These are phyloP conservation scores for Alaudala cheleensis DNA, from an alignment of 2,113 vertebrate genomes.

Conservation along the genomic window DNA sequence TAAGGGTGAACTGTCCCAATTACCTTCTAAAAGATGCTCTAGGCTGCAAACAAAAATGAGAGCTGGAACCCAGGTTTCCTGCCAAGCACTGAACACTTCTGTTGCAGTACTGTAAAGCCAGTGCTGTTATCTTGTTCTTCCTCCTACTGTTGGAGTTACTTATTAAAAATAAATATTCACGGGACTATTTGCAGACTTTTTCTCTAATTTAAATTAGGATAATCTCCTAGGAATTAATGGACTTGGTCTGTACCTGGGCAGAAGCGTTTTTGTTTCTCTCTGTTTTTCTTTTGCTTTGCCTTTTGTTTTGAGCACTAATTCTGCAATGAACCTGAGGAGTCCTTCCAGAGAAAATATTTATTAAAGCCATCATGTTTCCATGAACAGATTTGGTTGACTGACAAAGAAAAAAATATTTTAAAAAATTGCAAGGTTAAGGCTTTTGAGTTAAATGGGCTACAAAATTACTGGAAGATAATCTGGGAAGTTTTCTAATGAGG, in stretches of 20 bases:
- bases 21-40: background rate
- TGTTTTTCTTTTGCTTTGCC: background rate
- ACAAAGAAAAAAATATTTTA: background rate
- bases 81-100: background rate
- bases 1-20: background rate
- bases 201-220: background rate
- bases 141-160: background rate
- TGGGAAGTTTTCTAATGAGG: background rate
- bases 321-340: background rate
- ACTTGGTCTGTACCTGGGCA: background rate
- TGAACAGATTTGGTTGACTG: background rate
- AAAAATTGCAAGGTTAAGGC: background rate
- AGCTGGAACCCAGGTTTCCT: background rate
- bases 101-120: background rate
- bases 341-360: background rate
- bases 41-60: background rate
- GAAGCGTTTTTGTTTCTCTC: background rate
- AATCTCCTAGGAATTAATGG: background rate
- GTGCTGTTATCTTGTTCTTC: background rate
- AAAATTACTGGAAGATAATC: background rate
- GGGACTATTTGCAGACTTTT: background rate
- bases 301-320: background rate
- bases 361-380: background rate
- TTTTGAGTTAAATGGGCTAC: background rate
- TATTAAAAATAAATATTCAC: background rate